Base-by-base conservation (phyloP, 2,888 invertebrate species). In the Polylopha cassiicola region DNA sequence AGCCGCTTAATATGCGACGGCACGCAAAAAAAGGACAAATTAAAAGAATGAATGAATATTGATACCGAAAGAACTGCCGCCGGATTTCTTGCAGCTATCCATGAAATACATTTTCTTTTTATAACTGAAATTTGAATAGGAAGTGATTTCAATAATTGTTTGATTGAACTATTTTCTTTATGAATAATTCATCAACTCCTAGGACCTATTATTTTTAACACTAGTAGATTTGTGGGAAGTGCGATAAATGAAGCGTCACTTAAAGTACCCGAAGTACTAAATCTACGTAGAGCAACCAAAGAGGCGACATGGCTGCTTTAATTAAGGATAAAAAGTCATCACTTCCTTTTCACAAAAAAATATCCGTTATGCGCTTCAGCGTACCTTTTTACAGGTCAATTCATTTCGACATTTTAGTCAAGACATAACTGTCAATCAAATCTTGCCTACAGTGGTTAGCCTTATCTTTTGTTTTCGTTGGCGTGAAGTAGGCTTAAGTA, bases 21-120 rank as follows among this genome's bases (percentile, higher is more conserved):
- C 76, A 77, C 74, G 77, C 58, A 60, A 66, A 72, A 68, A 64
- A 58, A 65, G n/a, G 69, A 70, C 65, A 67, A 74, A 72, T 67
- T 70, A 65, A 69, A 72, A 69, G 55, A 70, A 71, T 68, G 55
- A 63, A 70, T 73, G 70, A 74, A 75, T 75, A 69, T 71, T 68
- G 55, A 70, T 65, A 55, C 48, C 31, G 39, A 47, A 55, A 43
- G 38, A 30, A 30, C 34, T 30, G 34, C 17, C n/a, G n/a, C n/a
- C 29, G 33, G 39, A 27, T 39, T 31, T 17, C 24, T 34, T 27
- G n/a, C n/a, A 11, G 29, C 34, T 18, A 24, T 26, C 33, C 21
- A 10, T 17, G 16, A 22, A 33, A 29, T 15, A 28, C 20, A 10
- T 31, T 24, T 30, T 21, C 37, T 14, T 22, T 15, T 29, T 15